Evolutionary conservation across 2,888 invertebrate genomes (phyloP).

Genomic region (Dendrolimus pini): DNA sequence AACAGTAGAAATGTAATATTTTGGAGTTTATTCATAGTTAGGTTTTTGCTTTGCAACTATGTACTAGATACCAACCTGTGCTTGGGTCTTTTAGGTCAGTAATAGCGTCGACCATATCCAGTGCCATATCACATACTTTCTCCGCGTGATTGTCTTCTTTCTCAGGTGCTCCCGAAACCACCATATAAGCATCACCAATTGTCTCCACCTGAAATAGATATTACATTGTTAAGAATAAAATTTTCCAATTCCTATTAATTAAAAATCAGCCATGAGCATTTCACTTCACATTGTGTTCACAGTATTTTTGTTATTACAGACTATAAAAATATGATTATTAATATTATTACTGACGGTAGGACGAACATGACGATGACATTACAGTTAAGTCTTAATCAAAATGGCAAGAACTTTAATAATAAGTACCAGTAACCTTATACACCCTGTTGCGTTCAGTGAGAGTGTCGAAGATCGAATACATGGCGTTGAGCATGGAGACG

Average conservation of each 20-base stretch:
- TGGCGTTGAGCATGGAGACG: constrained; percentile 97
- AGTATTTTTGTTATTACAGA: too few species aligned
- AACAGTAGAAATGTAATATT: background rate
- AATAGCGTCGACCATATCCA: constrained; percentile 97
- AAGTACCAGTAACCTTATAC: constrained; percentile 85
- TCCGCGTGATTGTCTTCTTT: constrained; percentile 94
- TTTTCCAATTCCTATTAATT: too few species aligned
- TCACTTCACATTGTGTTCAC: too few species aligned
- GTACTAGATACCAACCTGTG: constrained; percentile 75
- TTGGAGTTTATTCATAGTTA: too few species aligned
- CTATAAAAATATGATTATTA: too few species aligned
- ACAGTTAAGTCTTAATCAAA: too few species aligned
- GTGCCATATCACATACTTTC: constrained; percentile 95
- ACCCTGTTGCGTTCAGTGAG: constrained; percentile 94
- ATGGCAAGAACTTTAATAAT: too few species aligned
- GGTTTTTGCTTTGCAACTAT: too few species aligned
- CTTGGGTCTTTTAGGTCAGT: constrained; percentile 94
- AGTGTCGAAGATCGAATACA: constrained; percentile 98
- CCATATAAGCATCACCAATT: constrained; percentile 99
- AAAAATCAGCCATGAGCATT: too few species aligned
- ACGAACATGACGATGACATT: too few species aligned
- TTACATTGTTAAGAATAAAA: too few species aligned
- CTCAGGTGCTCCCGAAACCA: constrained; percentile 96
- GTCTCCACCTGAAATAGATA: constrained; percentile 87
- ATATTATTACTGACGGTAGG: too few species aligned